phyloP scores from a whole-genome alignment of 2,797 vertebrate genomes.

The Danionella dracula region DNA sequence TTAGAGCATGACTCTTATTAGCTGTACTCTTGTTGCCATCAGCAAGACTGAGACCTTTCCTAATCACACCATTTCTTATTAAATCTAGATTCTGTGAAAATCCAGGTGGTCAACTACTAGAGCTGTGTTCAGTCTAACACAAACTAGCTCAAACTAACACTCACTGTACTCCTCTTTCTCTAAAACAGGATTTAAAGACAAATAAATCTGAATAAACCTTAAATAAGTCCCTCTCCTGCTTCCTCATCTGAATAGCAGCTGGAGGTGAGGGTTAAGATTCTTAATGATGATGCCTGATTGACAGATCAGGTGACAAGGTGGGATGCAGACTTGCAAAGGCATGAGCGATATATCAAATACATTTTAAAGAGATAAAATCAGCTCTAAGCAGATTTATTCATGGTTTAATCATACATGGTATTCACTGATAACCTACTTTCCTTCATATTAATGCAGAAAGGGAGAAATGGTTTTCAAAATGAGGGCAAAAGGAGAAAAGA shows the following conservation, averaged over 20 bases:
- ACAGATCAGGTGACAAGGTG: background rate
- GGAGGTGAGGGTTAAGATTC: background rate
- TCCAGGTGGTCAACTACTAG: background rate
- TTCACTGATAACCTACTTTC: slow-evolving; percentile 29
- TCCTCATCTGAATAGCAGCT: background rate
- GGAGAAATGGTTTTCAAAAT: slow-evolving; percentile 8
- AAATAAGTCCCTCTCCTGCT: background rate
- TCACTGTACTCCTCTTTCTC: background rate
- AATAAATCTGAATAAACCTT: background rate
- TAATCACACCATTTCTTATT: background rate
- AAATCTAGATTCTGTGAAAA: background rate
- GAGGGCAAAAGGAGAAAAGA: background rate
- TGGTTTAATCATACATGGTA: slow-evolving; percentile 38
- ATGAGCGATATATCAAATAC: slow-evolving; percentile 2
- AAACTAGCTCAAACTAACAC: no score
- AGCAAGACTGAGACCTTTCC: background rate
- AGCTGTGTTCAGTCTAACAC: no score
- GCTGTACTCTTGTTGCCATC: no score
- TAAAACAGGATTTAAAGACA: background rate
- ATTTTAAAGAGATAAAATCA: slow-evolving; percentile 10
- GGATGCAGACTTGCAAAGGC: slow-evolving; percentile 14
- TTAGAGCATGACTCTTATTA: no score
- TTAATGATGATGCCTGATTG: slow-evolving; percentile 17
- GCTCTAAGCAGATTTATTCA: slow-evolving; percentile 32
- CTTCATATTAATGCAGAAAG: slow-evolving; percentile 22